Percentiles rank a stretch among this genome's conserved stretches.
Evolutionary conservation across 1,140 invertebrate genomes (phyloP).

Genomic region (Protaetia brevitarsis): DNA sequence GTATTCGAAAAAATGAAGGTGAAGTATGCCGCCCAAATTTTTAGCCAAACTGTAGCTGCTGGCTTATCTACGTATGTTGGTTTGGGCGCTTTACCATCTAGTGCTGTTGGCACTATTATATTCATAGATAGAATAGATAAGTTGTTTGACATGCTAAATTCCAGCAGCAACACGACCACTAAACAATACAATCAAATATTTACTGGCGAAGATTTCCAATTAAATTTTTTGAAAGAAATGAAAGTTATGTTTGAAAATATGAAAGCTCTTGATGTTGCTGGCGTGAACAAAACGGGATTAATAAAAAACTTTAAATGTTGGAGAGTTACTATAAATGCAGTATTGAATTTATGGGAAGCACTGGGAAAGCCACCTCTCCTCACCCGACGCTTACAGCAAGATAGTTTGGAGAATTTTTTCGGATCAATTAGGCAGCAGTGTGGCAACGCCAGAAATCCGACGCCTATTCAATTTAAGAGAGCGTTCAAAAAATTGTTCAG

Average conservation of each 20-base stretch:
- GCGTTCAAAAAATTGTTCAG: conserved; percentile 28
- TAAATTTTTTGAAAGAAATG: background rate
- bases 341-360: conserved; percentile 21
- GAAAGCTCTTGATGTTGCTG: background rate
- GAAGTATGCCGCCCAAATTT: conserved; percentile 39
- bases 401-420: conserved; percentile 33
- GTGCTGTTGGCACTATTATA: background rate
- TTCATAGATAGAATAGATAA: conserved; percentile 16
- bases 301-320: background rate
- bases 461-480: conserved; percentile 26
- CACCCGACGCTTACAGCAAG: conserved; percentile 29
- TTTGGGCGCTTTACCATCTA: background rate
- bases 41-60: conserved; percentile 36
- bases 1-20: conserved; percentile 43
- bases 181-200: background rate
- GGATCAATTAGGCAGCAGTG: conserved; percentile 13
- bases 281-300: background rate
- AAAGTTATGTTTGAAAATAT: conserved; percentile 29
- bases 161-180: background rate
- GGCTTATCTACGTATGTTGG: conserved; percentile 30
- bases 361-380: background rate
- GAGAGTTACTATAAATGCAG: conserved; percentile 21
- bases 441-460: conserved; percentile 27
- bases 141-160: conserved; percentile 21
- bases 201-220: background rate